Conservation (phyloP, 2,113 vertebrate species). For the Phalacrocorax carbo region DNA sequence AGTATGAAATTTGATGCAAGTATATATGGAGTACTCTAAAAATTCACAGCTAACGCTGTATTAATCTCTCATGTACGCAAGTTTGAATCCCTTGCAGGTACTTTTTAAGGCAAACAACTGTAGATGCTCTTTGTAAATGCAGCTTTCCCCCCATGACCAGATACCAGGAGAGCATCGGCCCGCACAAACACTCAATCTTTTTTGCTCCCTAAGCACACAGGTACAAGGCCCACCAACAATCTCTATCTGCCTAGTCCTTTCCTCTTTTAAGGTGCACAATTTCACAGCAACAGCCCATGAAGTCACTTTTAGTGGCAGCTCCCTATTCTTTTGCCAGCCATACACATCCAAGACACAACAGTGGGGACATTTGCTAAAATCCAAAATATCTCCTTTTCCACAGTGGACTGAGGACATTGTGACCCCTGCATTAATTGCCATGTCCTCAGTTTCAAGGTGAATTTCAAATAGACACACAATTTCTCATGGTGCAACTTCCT, state of each 20-base stretch:
- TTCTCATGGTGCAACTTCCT: not conserved
- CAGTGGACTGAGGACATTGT: not conserved
- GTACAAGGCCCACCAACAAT: not conserved
- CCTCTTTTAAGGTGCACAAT: not conserved
- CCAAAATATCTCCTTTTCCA: not conserved
- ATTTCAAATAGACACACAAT: not conserved
- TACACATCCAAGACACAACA: not conserved
- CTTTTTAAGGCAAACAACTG: not conserved
- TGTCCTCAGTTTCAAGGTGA: not conserved
- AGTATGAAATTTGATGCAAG: not conserved
- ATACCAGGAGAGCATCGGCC: not conserved
- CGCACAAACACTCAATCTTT: accelerated
- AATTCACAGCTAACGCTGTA: not conserved
- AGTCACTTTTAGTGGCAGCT: not conserved
- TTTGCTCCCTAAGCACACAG: not conserved
- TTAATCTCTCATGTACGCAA: accelerated
- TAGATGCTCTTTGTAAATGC: not conserved
- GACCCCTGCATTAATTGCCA: not conserved
- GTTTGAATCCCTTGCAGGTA: not conserved
- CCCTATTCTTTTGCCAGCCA: not conserved
- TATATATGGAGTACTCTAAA: not conserved
- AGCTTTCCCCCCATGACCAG: not conserved
- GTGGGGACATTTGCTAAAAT: not conserved
- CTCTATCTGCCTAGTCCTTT: not conserved
- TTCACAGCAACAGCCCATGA: not conserved